Base-by-base conservation (phyloP, 2,888 invertebrate species). In the Hermodice carunculata region DNA sequence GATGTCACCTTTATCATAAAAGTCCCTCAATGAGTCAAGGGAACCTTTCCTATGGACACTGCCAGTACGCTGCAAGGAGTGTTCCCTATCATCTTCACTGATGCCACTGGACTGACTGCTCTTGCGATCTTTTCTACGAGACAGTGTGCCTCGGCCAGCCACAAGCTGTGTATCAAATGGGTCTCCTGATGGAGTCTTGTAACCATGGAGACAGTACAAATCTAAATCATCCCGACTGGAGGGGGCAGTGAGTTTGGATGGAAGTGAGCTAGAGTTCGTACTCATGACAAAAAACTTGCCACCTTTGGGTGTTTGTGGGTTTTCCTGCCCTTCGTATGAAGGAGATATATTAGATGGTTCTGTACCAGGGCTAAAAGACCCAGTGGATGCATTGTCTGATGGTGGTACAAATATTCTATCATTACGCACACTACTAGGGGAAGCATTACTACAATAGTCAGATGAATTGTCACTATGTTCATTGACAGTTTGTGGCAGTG, bases 1-100 rank as follows among this genome's bases (percentile, higher is more conserved):
- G 1, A 31, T n/a, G 26, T 81, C 80, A n/a, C 77, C 65, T 51
- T 71, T 75, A 44, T 82, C 82, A 46, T 81, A 77, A 56, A 79
- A 67, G 66, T 89, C 89, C 70, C 89, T 87, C 17, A 90, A 80
- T 0, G 90, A 90, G 77, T 90, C 90, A 69, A 89, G 81, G 34
- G 90, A 90, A 28, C 89, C 89, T 26, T 54, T 65, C 14, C 68
- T 22, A 34, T 51, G 51, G 4, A 51, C 19, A 5, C 51, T 52
- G 14, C 60, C 60, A 49, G 60, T 42, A 14, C 44, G 43, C 6
- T 40, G 51, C 22, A 60, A 52, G 19, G 48, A 32, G 8, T 43
- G n/a, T n/a, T n/a, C 37, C 14, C 37, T 22, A 8, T n/a, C 34
- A 26, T 53, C 37, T 11, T 43, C 54, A 11, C 2, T 19, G 43